phyloP scores from a whole-genome alignment of 2,888 invertebrate species.

The Sipha maydis region DNA sequence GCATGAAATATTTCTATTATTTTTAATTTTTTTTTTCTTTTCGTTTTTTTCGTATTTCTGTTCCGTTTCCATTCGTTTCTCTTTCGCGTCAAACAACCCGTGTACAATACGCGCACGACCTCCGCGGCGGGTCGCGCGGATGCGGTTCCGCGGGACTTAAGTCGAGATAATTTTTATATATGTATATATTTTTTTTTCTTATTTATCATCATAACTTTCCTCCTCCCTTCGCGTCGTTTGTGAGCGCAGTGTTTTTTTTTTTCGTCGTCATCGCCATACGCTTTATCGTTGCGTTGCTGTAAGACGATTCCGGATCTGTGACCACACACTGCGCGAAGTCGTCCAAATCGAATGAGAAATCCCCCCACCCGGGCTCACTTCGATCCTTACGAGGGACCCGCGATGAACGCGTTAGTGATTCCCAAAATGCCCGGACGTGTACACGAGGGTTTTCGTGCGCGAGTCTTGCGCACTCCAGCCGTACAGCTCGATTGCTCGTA shows the following conservation, averaged over 20 bases:
- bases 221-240: not conserved
- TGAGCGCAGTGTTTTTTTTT: not conserved
- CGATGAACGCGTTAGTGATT: not conserved
- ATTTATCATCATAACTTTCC: no score
- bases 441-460: not conserved
- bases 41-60: not conserved
- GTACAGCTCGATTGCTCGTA: not conserved
- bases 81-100: no score
- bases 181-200: not conserved
- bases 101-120: not conserved
- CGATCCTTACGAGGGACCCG: not conserved
- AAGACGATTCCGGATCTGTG: not conserved
- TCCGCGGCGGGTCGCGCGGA: not conserved
- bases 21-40: not conserved
- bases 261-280: not conserved
- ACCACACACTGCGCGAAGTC: not conserved
- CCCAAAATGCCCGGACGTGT: not conserved
- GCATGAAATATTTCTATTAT: not conserved
- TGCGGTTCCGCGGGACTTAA: not conserved
- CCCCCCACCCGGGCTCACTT: not conserved
- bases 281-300: not conserved
- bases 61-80: not conserved
- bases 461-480: not conserved
- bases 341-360: not conserved
- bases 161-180: not conserved